These are phyloP conservation scores for Oriolus oriolus DNA, from an alignment of 2,113 vertebrate genomes.

Conservation along the genomic window DNA sequence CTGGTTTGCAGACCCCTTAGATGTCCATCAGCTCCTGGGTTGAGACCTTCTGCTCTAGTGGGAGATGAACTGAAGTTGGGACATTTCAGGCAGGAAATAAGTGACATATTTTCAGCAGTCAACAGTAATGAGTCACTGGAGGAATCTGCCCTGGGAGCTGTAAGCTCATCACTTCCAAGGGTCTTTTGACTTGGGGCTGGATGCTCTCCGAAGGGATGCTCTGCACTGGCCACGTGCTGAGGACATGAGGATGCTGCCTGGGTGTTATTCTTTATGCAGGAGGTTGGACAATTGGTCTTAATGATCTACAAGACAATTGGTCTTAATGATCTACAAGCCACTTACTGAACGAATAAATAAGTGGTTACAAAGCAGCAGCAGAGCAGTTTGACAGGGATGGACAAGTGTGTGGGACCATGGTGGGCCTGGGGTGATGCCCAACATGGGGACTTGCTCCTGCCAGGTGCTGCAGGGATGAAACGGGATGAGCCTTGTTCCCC, in stretches of 20 bases:
- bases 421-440: neutral
- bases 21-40: neutral
- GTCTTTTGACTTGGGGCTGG: neutral
- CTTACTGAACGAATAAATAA: neutral
- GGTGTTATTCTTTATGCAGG: neutral
- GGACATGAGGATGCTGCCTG: neutral
- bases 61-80: neutral
- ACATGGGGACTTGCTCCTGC: neutral
- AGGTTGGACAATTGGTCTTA: neutral
- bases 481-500: neutral
- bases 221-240: neutral
- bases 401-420: neutral
- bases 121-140: neutral
- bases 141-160: constrained; percentile 21
- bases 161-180: neutral
- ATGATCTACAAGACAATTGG: neutral
- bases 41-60: neutral
- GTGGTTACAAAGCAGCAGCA: neutral
- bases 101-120: constrained; percentile 4
- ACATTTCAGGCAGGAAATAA: constrained; percentile 37
- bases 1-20: neutral
- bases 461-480: neutral
- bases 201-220: neutral
- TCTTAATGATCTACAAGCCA: neutral
- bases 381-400: neutral